Percentiles rank a stretch among this genome's conserved stretches.
Conservation (phyloP, 2,888 invertebrate species). For the Philaethria dido region DNA sequence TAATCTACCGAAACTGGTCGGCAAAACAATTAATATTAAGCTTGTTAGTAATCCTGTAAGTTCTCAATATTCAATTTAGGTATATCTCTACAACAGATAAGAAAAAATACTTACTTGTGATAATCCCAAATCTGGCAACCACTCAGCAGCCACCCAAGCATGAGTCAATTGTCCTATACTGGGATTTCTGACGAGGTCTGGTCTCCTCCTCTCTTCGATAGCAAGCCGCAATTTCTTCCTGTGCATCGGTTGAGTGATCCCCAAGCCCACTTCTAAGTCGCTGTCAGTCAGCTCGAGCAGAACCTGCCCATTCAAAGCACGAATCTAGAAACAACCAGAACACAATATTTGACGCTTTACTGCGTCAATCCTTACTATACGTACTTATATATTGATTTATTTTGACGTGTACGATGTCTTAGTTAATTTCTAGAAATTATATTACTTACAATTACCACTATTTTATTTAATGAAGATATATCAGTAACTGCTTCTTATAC, state of each 20-base stretch:
- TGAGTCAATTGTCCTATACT: conserved; percentile 94
- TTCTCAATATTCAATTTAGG: neutral
- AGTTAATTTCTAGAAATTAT: too few relatives aligned
- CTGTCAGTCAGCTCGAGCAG: conserved; percentile 95
- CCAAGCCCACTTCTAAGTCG: conserved; percentile 95
- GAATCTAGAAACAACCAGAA: conserved; percentile 87
- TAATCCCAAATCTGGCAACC: conserved; percentile 95
- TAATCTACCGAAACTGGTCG: neutral
- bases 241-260: conserved; percentile 96
- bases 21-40: neutral
- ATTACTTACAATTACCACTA: neutral
- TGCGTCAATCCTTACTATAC: conserved; percentile 64
- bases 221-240: conserved; percentile 96
- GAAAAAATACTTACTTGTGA: conserved; percentile 83
- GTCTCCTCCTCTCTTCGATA: conserved; percentile 95
- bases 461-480: neutral
- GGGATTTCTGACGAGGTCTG: conserved; percentile 93
- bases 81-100: neutral
- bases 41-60: neutral
- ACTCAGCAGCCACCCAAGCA: conserved; percentile 96
- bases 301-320: conserved; percentile 90
- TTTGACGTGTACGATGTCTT: neutral
- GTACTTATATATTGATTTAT: conserved; percentile 25
- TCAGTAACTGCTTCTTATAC: neutral
- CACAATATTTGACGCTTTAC: conserved; percentile 83